These are phyloP conservation scores for Sebastes jordani DNA, from an alignment of 2,797 vertebrate species.

Conservation along the genomic window DNA sequence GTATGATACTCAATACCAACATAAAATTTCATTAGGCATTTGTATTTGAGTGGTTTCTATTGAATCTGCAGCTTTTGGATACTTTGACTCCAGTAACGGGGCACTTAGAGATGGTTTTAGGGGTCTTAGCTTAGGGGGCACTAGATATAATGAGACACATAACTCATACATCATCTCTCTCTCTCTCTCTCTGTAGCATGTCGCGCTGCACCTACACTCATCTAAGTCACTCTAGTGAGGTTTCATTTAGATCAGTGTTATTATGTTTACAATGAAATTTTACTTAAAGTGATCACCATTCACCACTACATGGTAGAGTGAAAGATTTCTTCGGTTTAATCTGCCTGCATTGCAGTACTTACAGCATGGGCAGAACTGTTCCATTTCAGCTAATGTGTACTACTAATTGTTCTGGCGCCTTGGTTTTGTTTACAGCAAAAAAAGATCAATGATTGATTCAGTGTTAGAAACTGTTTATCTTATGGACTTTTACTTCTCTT, in stretches of 20 bases:
- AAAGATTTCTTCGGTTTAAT: slow-evolving; percentile 22
- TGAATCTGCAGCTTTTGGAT: slow-evolving; percentile 61
- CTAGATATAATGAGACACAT: slow-evolving; percentile 55
- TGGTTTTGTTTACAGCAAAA: slow-evolving; percentile 66
- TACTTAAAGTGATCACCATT: slow-evolving; percentile 20
- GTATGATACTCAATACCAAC: slow-evolving; percentile 28
- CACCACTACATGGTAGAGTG: neutral
- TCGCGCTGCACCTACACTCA: slow-evolving; percentile 50
- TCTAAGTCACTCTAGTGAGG: slow-evolving; percentile 19
- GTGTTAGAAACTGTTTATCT: slow-evolving; percentile 56
- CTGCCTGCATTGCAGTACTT: slow-evolving; percentile 41
- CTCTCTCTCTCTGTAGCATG: slow-evolving; percentile 53
- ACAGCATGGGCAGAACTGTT: slow-evolving; percentile 43
- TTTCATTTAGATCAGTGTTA: slow-evolving; percentile 21
- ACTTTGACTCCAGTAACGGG: slow-evolving; percentile 48
- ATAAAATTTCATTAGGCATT: slow-evolving; percentile 27
- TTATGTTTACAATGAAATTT: slow-evolving; percentile 52
- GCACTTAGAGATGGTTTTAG: slow-evolving; percentile 50
- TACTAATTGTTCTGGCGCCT: slow-evolving; percentile 58
- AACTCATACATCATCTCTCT: slow-evolving; percentile 25
- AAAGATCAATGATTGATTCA: slow-evolving; percentile 47
- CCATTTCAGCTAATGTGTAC: slow-evolving; percentile 33
- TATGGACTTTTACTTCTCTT: slow-evolving; percentile 52
- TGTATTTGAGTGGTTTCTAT: slow-evolving; percentile 53
- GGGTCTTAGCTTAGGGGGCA: slow-evolving; percentile 68